Conservation (phyloP, 1,140 invertebrate species). For the Drosophila melanica region DNA sequence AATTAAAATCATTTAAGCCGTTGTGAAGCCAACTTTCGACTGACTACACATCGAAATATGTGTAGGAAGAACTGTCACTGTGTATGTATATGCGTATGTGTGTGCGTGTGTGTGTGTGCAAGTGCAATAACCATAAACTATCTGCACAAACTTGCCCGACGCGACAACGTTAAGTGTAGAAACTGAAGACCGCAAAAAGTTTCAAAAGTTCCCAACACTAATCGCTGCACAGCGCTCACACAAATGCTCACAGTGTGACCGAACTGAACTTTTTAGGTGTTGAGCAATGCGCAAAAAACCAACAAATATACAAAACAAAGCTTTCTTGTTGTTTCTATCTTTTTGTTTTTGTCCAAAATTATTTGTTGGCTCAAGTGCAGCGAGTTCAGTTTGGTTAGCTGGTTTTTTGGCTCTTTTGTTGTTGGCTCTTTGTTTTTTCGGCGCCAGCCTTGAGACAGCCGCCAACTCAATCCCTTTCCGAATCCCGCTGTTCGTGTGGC, state of each 20-base stretch:
- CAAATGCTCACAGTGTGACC: slow-evolving; percentile 28
- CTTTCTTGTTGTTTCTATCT: background rate
- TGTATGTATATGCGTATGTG: slow-evolving; percentile 2
- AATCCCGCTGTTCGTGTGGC: background rate
- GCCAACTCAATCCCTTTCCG: slow-evolving; percentile 2
- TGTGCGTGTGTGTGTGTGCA: slow-evolving; percentile 27
- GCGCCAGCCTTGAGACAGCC: slow-evolving; percentile 24
- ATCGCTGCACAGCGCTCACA: slow-evolving; percentile 55
- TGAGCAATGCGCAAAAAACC: slow-evolving; percentile 40
- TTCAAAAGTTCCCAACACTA: slow-evolving; percentile 70
- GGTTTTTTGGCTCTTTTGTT: slow-evolving; percentile 6
- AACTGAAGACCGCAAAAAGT: slow-evolving; percentile 71
- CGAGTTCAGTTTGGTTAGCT: background rate
- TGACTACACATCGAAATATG: slow-evolving; percentile 2
- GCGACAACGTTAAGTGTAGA: slow-evolving; percentile 62
- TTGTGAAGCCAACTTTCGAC: slow-evolving; percentile 45
- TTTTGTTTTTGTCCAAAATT: background rate
- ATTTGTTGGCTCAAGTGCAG: background rate
- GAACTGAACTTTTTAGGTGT: slow-evolving; percentile 64
- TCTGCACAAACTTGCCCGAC: slow-evolving; percentile 73
- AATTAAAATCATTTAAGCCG: slow-evolving; percentile 73
- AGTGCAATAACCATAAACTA: slow-evolving; percentile 77
- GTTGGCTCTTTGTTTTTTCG: slow-evolving; percentile 12
- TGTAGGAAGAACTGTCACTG: background rate
- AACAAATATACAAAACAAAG: slow-evolving; percentile 45